A percentile compares a stretch with the other conserved stretches of the same genome.
Evolutionary conservation across 2,113 vertebrate species (phyloP).

Genomic region (Leptodactylus fuscus): DNA sequence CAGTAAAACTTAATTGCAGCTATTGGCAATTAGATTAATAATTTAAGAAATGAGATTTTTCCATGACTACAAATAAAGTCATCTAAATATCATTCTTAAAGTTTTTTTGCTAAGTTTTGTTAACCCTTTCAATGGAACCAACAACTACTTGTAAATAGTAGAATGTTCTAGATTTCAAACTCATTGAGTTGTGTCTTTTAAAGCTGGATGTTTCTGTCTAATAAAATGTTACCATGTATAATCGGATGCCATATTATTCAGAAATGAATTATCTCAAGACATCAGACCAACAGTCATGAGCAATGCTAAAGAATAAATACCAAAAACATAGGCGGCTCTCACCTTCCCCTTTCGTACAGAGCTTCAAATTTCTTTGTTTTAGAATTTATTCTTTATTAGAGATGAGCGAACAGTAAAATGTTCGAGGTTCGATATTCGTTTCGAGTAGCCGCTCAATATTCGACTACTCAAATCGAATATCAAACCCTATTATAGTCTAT

Average conservation of each 20-base stretch:
- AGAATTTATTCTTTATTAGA: too few species aligned
- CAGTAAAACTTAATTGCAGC: slow-evolving; percentile 70
- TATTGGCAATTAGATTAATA: slow-evolving; percentile 71
- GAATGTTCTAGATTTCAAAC: background rate
- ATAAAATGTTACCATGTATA: background rate
- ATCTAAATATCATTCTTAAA: slow-evolving; percentile 38
- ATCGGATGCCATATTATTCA: background rate
- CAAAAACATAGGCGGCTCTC: too few species aligned
- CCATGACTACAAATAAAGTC: slow-evolving; percentile 40
- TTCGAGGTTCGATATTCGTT: too few species aligned
- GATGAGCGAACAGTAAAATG: too few species aligned
- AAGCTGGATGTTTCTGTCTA: background rate
- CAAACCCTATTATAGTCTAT: too few species aligned
- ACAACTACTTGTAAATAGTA: background rate
- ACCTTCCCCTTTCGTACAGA: too few species aligned
- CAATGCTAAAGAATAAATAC: too few species aligned
- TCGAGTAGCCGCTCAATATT: too few species aligned
- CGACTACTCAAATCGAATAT: too few species aligned
- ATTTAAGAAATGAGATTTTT: slow-evolving; percentile 65
- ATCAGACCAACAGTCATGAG: too few species aligned
- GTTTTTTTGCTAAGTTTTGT: slow-evolving; percentile 23
- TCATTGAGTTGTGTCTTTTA: background rate
- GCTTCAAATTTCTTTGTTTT: too few species aligned
- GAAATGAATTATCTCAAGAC: too few species aligned
- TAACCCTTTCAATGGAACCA: background rate